Evolutionary conservation across 2,797 vertebrate genomes (phyloP).

Genomic region (Gymnoscopelus braueri): DNA sequence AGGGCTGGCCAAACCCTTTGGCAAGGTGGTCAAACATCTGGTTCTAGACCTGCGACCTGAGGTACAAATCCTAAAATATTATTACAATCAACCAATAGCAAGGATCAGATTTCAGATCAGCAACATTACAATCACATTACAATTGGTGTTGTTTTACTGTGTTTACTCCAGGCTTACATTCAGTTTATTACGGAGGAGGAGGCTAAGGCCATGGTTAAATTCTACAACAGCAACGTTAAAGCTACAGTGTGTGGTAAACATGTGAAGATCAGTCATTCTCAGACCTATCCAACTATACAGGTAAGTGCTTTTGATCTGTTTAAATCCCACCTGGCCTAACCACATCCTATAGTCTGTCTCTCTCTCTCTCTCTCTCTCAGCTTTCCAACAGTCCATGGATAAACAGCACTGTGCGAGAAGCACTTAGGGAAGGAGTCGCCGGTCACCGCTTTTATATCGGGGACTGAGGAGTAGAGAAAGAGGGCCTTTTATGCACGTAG

Average conservation of each 20-base stretch:
- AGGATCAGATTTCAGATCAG: neutral
- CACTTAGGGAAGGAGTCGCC: too few species aligned
- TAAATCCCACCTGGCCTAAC: too few species aligned
- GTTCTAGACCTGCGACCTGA: slow-evolving; percentile 79
- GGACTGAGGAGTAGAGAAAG: too few species aligned
- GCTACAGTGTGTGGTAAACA: slow-evolving; percentile 90
- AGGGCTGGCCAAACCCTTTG: slow-evolving; percentile 80
- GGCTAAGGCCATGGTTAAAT: slow-evolving; percentile 89
- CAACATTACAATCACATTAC: neutral
- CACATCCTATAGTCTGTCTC: too few species aligned
- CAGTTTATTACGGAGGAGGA: slow-evolving; percentile 90
- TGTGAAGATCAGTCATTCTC: slow-evolving; percentile 91
- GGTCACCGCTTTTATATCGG: too few species aligned
- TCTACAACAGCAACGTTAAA: slow-evolving; percentile 88
- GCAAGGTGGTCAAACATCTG: slow-evolving; percentile 79
- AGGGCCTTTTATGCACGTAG: too few species aligned
- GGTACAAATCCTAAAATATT: slow-evolving; percentile 54
- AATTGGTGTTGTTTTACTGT: neutral
- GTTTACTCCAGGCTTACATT: slow-evolving; percentile 86
- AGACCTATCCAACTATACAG: slow-evolving; percentile 94
- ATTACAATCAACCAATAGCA: neutral
- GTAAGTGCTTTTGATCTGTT: slow-evolving; percentile 66
- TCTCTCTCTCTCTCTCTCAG: too few species aligned
- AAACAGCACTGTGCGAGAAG: too few species aligned
- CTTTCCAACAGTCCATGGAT: too few species aligned